Evolutionary conservation across 2,113 vertebrate species (phyloP), one percentile per base, ranked within the genome.

Genomic region (Cephalopterus ornatus): DNA sequence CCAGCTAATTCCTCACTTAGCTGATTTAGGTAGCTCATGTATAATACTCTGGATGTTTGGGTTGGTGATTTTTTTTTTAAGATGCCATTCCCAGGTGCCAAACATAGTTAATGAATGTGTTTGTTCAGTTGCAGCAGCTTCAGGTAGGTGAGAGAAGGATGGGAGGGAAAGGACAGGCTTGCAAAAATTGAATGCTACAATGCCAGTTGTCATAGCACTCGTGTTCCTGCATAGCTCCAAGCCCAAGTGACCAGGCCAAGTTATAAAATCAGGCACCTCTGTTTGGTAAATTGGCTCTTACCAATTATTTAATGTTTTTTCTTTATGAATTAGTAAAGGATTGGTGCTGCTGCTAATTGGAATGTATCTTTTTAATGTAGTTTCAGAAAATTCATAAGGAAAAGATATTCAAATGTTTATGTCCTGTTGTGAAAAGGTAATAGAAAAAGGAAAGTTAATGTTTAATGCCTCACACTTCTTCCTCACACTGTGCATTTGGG

Each of bases 401-500:
- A 77, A 70, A 53, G 9, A 21, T n/a, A 52, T 41, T 87, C 39
- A 50, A 27, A 17, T 71, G 4, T 47, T 91, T 92, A 50, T 96
- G 47, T 85, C 22, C 47, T 89, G 44, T 87, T 87, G 58, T 75
- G 55, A 53, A 75, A 88, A 86, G 33, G 32, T 76, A 53, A 32
- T n/a, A 77, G 61, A 50, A 41, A 42, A 76, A 79, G 33, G 26
- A 61, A 88, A 68, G 53, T 13, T 62, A 66, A 55, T 23, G 23
- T 83, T 82, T 77, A 66, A 42, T 52, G 28, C 42, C 71, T 82
- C 39, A 50, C 5, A 30, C 27, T 71, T 91, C 35, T 66, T 92
- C 0, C 0, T 22, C 59, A 66, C 15, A 7, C 33, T 32, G 7
- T 73, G 67, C 2, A 1, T 71, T 90, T 11, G 3, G 55, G 20